Evolutionary conservation across 2,797 vertebrate species (phyloP).

Genomic region (Coracias cyanogaster): DNA sequence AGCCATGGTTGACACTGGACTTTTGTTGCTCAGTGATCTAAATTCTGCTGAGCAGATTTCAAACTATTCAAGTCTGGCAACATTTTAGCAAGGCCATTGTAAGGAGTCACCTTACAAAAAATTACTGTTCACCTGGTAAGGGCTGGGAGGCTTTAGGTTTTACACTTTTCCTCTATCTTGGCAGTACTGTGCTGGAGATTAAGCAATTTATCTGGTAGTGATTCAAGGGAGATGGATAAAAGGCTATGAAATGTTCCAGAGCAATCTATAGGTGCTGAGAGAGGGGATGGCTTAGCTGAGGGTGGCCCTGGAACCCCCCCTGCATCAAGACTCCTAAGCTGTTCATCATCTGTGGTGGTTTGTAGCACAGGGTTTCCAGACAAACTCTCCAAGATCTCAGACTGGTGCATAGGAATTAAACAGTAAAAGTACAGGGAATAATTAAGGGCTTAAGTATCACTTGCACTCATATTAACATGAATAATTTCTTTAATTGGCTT

Average conservation of each 20-base stretch:
- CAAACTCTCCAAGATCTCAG: not conserved
- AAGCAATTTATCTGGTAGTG: not conserved
- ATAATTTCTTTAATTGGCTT: slow-evolving; percentile 36
- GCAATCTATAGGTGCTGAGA: not conserved
- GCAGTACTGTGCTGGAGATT: not conserved
- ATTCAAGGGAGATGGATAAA: not conserved
- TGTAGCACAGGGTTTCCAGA: not conserved
- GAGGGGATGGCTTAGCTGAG: not conserved
- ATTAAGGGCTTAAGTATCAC: not conserved
- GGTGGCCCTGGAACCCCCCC: not conserved
- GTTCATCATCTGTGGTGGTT: not conserved
- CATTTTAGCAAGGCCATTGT: not conserved
- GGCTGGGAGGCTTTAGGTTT: not conserved
- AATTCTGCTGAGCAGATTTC: not conserved
- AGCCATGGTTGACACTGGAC: not conserved
- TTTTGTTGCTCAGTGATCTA: not conserved
- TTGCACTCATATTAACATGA: not conserved
- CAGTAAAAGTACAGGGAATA: not conserved
- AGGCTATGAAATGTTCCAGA: not conserved
- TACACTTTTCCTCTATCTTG: not conserved
- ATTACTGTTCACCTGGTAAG: not conserved
- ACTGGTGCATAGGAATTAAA: not conserved
- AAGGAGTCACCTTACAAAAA: not conserved
- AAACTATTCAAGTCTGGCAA: not conserved
- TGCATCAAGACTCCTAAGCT: not conserved